A percentile compares a stretch with the other conserved stretches of the same genome.
These are phyloP conservation scores for Spilarctia lutea DNA, from an alignment of 2,888 invertebrate genomes.

Conservation along the genomic window DNA sequence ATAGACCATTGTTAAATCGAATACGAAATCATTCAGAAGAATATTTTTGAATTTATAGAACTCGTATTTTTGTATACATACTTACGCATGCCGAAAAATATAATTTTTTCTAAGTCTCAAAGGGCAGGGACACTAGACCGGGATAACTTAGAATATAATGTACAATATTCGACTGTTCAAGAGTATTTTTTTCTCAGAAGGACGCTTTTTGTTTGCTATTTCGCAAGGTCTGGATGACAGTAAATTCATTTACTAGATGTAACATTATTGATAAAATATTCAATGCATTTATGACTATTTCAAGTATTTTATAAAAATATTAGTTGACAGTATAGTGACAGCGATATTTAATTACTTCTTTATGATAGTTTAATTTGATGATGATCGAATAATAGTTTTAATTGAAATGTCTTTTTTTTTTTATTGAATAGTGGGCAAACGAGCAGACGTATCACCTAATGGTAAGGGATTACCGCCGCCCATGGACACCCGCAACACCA, in stretches of 20 bases:
- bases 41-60: not conserved
- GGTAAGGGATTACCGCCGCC: no score
- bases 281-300: no score
- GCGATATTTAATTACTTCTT: not conserved
- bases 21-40: no score
- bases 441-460: no score
- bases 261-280: not conserved
- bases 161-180: constrained; percentile 7
- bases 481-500: no score
- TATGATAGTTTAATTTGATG: not conserved
- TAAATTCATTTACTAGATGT: not conserved
- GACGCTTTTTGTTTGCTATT: not conserved
- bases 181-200: not conserved
- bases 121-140: not conserved
- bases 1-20: no score
- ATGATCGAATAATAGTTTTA: not conserved
- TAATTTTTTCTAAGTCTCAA: not conserved
- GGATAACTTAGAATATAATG: not conserved
- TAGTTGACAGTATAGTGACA: not conserved
- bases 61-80: not conserved
- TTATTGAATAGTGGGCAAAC: no score
- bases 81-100: not conserved
- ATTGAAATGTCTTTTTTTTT: no score
- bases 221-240: no score
- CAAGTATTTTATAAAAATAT: no score